A percentile compares a stretch with the other conserved stretches of the same genome.
Evolutionary conservation across 2,888 invertebrate species (phyloP).

Genomic region (Epinotia demarniana): DNA sequence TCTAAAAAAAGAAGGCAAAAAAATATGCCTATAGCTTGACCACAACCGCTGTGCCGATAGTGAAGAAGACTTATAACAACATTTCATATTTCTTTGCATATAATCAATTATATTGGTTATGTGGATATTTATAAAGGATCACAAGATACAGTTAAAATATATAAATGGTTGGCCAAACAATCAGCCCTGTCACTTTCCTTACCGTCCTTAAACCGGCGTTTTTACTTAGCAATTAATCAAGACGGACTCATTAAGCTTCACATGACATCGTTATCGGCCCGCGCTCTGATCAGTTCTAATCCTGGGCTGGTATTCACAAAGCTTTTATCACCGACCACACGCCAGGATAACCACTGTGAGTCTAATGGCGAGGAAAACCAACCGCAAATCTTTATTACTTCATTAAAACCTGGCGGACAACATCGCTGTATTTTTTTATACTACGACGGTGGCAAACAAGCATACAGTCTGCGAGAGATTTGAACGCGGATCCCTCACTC

Average conservation of each 20-base stretch:
- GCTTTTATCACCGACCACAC: neutral
- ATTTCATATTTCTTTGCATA: too few species aligned
- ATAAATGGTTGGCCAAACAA: neutral
- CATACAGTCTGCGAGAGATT: too few species aligned
- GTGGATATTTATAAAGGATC: too few species aligned
- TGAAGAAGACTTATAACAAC: too few species aligned
- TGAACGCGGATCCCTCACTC: too few species aligned
- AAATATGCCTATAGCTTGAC: too few species aligned
- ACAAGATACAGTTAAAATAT: neutral
- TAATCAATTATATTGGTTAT: too few species aligned
- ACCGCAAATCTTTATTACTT: neutral
- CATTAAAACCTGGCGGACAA: too few species aligned
- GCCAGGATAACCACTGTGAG: neutral
- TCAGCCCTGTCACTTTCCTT: neutral
- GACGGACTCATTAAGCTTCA: conserved; percentile 26
- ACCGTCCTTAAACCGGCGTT: neutral
- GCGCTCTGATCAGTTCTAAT: conserved; percentile 30
- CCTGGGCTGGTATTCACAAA: conserved; percentile 1
- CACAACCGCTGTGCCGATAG: too few species aligned
- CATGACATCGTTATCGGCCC: conserved; percentile 23
- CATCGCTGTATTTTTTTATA: too few species aligned
- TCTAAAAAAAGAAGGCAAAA: too few species aligned
- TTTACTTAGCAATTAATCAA: conserved; percentile 32
- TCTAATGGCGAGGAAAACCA: neutral
- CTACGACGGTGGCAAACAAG: too few species aligned